Evolutionary conservation across 2,888 invertebrate genomes (phyloP).

Genomic region (Stenodema calcarata): DNA sequence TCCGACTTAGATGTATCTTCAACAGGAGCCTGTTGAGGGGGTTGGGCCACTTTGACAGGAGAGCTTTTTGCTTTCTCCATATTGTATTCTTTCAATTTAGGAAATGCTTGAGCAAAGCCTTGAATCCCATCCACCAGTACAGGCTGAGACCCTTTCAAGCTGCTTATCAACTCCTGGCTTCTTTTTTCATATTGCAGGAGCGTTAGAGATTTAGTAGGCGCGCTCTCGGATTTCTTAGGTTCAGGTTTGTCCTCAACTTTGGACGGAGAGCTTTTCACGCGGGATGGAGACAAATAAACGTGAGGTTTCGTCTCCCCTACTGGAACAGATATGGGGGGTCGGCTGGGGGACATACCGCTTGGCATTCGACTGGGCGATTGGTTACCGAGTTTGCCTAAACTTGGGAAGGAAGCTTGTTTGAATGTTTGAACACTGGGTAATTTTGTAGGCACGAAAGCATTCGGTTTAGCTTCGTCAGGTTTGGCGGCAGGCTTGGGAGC

Average conservation of each 20-base stretch:
- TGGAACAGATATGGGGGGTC: not conserved
- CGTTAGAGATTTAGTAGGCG: conserved; percentile 46
- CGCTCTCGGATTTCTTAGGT: not conserved
- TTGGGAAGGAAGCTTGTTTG: conserved; percentile 7
- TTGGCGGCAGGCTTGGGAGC: conserved; percentile 28
- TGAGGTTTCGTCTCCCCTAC: not conserved
- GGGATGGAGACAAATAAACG: conserved; percentile 10
- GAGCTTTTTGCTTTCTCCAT: conserved; percentile 42
- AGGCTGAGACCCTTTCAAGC: conserved; percentile 46
- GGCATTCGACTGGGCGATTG: conserved; percentile 35
- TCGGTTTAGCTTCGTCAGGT: conserved; percentile 27
- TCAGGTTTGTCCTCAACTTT: conserved; percentile 34
- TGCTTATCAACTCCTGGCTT: conserved; percentile 52
- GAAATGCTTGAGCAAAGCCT: conserved; percentile 36
- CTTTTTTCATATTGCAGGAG: conserved; percentile 54
- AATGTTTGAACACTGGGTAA: conserved; percentile 30
- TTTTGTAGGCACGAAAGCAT: not conserved
- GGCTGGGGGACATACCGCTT: conserved; percentile 27
- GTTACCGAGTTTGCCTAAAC: conserved; percentile 22
- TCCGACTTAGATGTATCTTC: conserved; percentile 40
- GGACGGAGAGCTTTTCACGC: conserved; percentile 18
- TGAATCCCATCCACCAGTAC: conserved; percentile 9
- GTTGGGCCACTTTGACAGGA: not conserved
- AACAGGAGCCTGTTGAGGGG: conserved; percentile 2
- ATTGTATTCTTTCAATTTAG: conserved; percentile 45